Evolutionary conservation across 2,888 invertebrate genomes (phyloP), one percentile per base, ranked within the genome.

Genomic region (Ormia ochracea): DNA sequence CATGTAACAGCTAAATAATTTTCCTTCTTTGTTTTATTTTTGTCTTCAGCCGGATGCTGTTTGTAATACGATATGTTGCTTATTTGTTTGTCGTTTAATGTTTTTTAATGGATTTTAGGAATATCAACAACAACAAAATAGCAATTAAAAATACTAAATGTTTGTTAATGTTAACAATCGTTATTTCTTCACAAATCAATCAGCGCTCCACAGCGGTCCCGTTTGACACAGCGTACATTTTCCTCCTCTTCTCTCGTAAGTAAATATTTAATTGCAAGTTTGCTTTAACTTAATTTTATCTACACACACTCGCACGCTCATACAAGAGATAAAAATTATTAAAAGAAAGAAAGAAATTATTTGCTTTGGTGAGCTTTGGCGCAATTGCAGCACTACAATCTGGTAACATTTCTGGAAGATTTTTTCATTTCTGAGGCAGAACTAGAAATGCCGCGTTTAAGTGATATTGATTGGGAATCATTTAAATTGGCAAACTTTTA

Each of bases 1-100:
- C 5, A 56, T 73, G 58, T 63, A 43, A 68, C n/a, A n/a, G 70
- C 52, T 75, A 70, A 70, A 75, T 78, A 65, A 45, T n/a, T n/a
- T n/a, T n/a, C n/a, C n/a, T n/a, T n/a, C n/a, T 52, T 31, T 21
- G 31, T 23, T 31, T 43, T 28, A 66, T 48, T 56, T 41, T 33
- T n/a, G n/a, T 45, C 31, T 26, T 14, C 31, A 10, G 31, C 45
- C 28, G 75, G 75, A 70, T 75, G 66, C 59, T 54, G 63, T 48
- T 52, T 59, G 58, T 58, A 58, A 52, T 50, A 48, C 48, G 45
- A 52, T 10, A 65, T 52, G 31, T 26, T 54, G 31, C 43, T 12
- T 72, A 21, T 28, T n/a, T 52, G 21, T 58, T 45, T 17, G 19
- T 45, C 45, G 45, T 33, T 63, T 54, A 52, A 59, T 45, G 17